Percentiles rank a stretch among this genome's conserved stretches.
Conservation (phyloP, 2,797 vertebrate species). For the Pristis pectinata region DNA sequence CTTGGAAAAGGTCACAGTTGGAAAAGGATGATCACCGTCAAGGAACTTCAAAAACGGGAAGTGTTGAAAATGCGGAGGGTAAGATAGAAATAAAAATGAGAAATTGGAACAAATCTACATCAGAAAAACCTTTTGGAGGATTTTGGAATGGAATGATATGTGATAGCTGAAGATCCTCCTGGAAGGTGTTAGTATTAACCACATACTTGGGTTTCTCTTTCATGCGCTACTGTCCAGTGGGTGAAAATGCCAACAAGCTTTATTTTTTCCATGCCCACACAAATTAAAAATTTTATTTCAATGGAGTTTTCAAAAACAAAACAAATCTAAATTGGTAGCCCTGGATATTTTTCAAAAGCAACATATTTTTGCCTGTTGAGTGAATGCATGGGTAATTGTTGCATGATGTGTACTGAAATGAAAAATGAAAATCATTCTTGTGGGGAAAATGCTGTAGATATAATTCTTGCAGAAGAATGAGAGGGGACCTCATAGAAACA, state of each 20-base stretch:
- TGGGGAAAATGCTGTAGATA: background rate
- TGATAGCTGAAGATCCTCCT: background rate
- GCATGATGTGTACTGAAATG: background rate
- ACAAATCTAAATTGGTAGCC: background rate
- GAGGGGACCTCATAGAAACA: too few species aligned
- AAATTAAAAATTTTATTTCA: background rate
- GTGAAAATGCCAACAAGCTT: background rate
- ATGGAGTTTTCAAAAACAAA: background rate
- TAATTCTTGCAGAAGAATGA: too few species aligned
- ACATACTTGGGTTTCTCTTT: background rate
- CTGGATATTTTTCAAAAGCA: background rate
- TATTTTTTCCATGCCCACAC: background rate
- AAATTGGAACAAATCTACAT: constrained; percentile 45
- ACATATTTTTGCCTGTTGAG: background rate
- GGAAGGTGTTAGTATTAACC: background rate
- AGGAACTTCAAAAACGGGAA: constrained; percentile 47
- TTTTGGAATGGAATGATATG: background rate
- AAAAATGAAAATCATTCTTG: background rate
- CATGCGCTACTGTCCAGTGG: too few species aligned
- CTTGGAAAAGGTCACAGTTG: constrained; percentile 38
- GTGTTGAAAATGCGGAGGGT: constrained; percentile 49
- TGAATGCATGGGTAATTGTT: background rate
- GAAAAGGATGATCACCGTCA: constrained; percentile 44
- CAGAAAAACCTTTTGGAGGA: background rate
- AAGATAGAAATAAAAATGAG: constrained; percentile 48